Evolutionary conservation across 1,140 invertebrate genomes (phyloP), one percentile per base, ranked within the genome.

Genomic region (Listronotus bonariensis): DNA sequence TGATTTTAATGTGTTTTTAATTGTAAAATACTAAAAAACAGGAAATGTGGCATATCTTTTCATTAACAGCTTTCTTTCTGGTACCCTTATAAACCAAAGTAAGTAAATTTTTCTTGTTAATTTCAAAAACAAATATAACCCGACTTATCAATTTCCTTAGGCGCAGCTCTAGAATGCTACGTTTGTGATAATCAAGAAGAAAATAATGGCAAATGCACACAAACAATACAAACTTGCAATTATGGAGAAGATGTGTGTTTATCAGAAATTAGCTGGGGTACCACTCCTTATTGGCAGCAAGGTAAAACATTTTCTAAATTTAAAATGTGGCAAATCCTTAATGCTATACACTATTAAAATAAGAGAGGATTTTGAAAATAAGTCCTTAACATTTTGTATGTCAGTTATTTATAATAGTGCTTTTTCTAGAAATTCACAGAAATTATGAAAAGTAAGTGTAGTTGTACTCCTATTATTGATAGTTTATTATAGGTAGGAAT

Each of bases 221-320:
- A 91, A 74, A 96, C 94, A 5, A 92, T 96, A 15, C 91, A 89
- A 78, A 94, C 91, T 17, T 99, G 96, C 79, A 88, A 94, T 66
- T 86, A 90, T 69, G 87, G 84, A 31, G 85, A 98, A 77, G 93
- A 98, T 80, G 85, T 89, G 40, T 99, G 96, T 78, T 82, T 93
- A 41, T 89, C 93, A 1, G 91, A 93, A 82, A 91, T 96, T 9
- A 87, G 84, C 74, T 97, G 94, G 95, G 93, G 94, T 77, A 95
- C 92, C 77, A 92, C 92, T 12, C 93, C 93, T 0, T 98, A 97
- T 77, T 99, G 96, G 93, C 90, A 92, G 6, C 91, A 92, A 73
- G 92, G 92, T 49, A 57, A 57, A 8, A 57, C 3, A 26, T 26
- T 3, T 26, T 26, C 2, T 26, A 26, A 5, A 3, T 26, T 3